A percentile compares a stretch with the other conserved stretches of the same genome.
phyloP scores from a whole-genome alignment of 2,797 vertebrate genomes.

The Malacoctenus gilli region DNA sequence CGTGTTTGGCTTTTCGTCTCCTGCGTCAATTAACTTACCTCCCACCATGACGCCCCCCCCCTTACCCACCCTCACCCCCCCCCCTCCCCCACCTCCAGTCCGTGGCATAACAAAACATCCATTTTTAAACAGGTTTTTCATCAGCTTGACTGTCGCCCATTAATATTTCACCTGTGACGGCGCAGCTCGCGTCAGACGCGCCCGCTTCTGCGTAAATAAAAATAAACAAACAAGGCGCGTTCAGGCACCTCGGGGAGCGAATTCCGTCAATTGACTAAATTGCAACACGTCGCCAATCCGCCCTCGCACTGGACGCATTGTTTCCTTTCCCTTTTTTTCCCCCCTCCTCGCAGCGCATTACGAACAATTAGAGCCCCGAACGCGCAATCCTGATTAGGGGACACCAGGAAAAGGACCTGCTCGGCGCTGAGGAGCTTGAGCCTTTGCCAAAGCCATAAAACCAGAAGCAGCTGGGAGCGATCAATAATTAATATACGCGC shows the following conservation, averaged over 20 bases:
- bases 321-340: constrained; percentile 54
- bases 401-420: constrained; percentile 43
- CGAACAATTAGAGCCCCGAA: constrained; percentile 67
- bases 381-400: constrained; percentile 63
- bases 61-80: background rate
- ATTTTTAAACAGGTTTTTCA: constrained; percentile 72
- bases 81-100: constrained; percentile 31
- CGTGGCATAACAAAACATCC: constrained; percentile 72
- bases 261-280: constrained; percentile 82
- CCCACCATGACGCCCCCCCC: constrained; percentile 65
- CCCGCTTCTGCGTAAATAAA: background rate
- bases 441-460: constrained; percentile 56
- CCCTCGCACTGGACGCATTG: no score
- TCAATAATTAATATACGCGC: constrained; percentile 74
- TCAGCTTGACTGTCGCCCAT: constrained; percentile 64
- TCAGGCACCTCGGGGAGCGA: constrained; percentile 34
- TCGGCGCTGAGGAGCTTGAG: constrained; percentile 26
- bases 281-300: constrained; percentile 63
- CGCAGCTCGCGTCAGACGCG: background rate
- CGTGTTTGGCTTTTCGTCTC: constrained; percentile 71
- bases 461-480: constrained; percentile 71
- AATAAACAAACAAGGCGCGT: constrained; percentile 6
- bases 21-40: constrained; percentile 75
- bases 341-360: constrained; percentile 24
- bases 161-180: constrained; percentile 68